Evolutionary conservation across 2,888 invertebrate species (phyloP).

Genomic region (Luffia ferchaultella): DNA sequence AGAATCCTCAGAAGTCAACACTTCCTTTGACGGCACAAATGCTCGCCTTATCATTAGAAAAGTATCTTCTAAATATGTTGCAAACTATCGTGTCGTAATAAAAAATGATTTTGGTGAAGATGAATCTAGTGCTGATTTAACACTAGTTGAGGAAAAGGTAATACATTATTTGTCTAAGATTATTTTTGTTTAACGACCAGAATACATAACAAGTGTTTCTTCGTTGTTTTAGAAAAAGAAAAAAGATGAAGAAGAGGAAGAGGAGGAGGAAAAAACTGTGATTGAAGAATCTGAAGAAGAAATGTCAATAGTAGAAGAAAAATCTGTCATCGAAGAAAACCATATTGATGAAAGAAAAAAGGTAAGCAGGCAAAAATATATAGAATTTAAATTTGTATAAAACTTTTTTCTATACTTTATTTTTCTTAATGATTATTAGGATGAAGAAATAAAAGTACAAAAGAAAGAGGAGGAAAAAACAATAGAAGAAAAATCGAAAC

Average conservation of each 20-base stretch:
- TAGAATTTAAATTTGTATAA: too few species aligned
- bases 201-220: neutral
- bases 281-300: constrained; percentile 60
- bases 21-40: constrained; percentile 84
- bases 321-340: constrained; percentile 56
- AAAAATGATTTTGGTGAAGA: constrained; percentile 92
- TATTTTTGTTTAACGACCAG: neutral
- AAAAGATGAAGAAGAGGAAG: constrained; percentile 37
- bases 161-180: constrained; percentile 20
- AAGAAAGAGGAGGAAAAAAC: constrained; percentile 38
- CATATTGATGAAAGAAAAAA: constrained; percentile 56
- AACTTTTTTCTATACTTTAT: too few species aligned
- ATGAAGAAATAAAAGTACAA: constrained; percentile 28
- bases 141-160: constrained; percentile 72
- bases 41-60: constrained; percentile 81
- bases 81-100: constrained; percentile 85
- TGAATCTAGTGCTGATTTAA: constrained; percentile 85
- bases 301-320: constrained; percentile 54
- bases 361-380: constrained; percentile 28
- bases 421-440: constrained; percentile 28
- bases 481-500: constrained; percentile 32
- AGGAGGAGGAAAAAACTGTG: constrained; percentile 49
- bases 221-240: constrained; percentile 50
- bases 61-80: constrained; percentile 79
- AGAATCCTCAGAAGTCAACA: constrained; percentile 79